These are phyloP conservation scores for Saccopteryx bilineata DNA, from an alignment of 2,113 vertebrate genomes.

Conservation along the genomic window DNA sequence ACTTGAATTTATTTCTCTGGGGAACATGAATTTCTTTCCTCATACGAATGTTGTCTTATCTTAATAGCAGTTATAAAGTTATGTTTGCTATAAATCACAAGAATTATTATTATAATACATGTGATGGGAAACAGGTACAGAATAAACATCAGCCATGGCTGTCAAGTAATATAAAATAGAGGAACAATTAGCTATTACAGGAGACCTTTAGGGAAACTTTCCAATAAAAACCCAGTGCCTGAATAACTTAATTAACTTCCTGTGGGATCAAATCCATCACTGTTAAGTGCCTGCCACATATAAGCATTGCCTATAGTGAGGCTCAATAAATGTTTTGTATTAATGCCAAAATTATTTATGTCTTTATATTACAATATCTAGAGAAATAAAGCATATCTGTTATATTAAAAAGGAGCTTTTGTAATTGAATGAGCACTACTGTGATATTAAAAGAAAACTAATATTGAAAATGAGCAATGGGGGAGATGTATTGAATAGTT, in stretches of 20 bases:
- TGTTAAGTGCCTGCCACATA: conserved; percentile 76
- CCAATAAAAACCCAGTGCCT: conserved; percentile 74
- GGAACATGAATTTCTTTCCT: conserved; percentile 35
- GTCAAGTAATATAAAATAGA: conserved; percentile 78
- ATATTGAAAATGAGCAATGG: conserved; percentile 46
- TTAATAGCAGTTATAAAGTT: conserved; percentile 65
- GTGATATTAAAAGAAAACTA: conserved; percentile 70
- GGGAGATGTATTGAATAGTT: neutral
- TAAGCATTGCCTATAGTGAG: conserved; percentile 68
- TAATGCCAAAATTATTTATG: conserved; percentile 76
- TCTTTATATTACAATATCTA: conserved; percentile 39
- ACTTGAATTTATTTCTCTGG: conserved; percentile 45
- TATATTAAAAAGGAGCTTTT: conserved; percentile 68
- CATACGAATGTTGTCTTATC: conserved; percentile 51
- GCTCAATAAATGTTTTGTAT: conserved; percentile 78
- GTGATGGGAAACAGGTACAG: conserved; percentile 69
- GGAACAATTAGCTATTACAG: conserved; percentile 76
- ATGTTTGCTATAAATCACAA: conserved; percentile 62
- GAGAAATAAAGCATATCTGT: conserved; percentile 71
- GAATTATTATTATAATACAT: conserved; percentile 67
- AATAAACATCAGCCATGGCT: conserved; percentile 69
- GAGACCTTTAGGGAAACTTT: conserved; percentile 80
- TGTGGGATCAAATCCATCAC: conserved; percentile 80
- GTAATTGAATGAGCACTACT: conserved; percentile 59
- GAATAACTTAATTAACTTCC: conserved; percentile 84